Percentiles rank a stretch among this genome's conserved stretches.
Conservation (phyloP, 2,113 vertebrate species). For the Nycticebus coucang region DNA sequence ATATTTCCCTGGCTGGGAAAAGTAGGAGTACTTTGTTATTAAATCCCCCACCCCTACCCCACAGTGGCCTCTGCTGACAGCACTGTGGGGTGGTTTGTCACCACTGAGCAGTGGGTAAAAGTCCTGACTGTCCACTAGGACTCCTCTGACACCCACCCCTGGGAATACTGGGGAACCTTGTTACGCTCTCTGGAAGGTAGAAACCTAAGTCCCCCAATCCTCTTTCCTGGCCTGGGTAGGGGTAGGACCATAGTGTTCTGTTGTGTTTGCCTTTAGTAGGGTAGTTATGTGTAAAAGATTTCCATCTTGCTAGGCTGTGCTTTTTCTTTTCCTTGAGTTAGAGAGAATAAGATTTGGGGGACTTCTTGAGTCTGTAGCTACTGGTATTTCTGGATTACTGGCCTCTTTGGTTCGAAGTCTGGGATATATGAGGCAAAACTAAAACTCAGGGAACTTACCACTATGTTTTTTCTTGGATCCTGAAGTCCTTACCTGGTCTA, state of each 20-base stretch:
- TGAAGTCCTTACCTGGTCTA: background rate
- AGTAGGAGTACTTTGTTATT: background rate
- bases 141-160: background rate
- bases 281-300: background rate
- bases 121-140: background rate
- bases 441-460: background rate
- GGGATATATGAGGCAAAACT: background rate
- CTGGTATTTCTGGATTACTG: background rate
- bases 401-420: background rate
- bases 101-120: background rate
- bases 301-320: background rate
- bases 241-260: too few species aligned
- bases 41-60: too few species aligned
- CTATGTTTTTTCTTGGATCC: background rate
- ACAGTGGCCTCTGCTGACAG: background rate
- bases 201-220: background rate
- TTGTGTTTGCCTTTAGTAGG: background rate
- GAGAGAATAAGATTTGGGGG: background rate
- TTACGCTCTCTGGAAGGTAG: background rate
- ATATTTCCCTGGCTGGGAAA: background rate
- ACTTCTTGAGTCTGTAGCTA: background rate
- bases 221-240: background rate
- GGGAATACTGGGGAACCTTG: background rate
- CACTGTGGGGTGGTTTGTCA: background rate
- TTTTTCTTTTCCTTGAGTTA: background rate